phyloP scores from a whole-genome alignment of 2,888 invertebrate genomes.

The Bimastos eiseni region DNA sequence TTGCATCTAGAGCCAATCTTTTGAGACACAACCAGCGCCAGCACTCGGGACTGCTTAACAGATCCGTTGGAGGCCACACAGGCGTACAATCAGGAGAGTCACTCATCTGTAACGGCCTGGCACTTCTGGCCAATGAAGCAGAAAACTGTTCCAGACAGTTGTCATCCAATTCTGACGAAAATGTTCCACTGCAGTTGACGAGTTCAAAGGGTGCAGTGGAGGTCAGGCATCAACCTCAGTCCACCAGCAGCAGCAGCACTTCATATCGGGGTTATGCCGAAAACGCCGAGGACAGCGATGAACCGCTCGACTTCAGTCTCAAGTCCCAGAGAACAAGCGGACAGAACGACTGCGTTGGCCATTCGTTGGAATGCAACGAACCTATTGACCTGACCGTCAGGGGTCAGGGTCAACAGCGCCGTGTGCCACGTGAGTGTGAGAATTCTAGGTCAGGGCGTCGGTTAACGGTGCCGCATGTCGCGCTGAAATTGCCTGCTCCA shows the following conservation, averaged over 20 bases:
- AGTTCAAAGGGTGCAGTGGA: not conserved
- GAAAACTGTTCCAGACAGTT: not conserved
- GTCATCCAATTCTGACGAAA: not conserved
- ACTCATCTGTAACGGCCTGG: conserved; percentile 29
- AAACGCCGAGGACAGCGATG: conserved; percentile 39
- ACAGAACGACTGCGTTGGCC: not conserved
- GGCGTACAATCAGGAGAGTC: not conserved
- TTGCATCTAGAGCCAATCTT: conserved; percentile 62
- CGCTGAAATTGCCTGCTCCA: not conserved
- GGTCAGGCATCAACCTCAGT: conserved; percentile 16
- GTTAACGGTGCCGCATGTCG: not conserved
- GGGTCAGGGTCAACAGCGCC: not conserved
- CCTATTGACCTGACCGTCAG: conserved; percentile 53
- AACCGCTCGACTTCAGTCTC: conserved; percentile 56
- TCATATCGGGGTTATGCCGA: not conserved
- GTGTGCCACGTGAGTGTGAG: not conserved
- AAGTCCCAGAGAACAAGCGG: conserved; percentile 37
- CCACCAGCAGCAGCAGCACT: not conserved
- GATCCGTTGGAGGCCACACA: not conserved
- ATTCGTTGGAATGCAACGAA: not conserved
- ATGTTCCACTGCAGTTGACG: not conserved
- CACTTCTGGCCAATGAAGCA: conserved; percentile 19
- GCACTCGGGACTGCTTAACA: conserved; percentile 49
- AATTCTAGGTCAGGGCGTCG: not conserved
- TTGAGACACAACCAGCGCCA: conserved; percentile 61